Evolutionary conservation across 2,888 invertebrate species (phyloP), one percentile per base, ranked within the genome.

Genomic region (Phyllotreta cruciferae): DNA sequence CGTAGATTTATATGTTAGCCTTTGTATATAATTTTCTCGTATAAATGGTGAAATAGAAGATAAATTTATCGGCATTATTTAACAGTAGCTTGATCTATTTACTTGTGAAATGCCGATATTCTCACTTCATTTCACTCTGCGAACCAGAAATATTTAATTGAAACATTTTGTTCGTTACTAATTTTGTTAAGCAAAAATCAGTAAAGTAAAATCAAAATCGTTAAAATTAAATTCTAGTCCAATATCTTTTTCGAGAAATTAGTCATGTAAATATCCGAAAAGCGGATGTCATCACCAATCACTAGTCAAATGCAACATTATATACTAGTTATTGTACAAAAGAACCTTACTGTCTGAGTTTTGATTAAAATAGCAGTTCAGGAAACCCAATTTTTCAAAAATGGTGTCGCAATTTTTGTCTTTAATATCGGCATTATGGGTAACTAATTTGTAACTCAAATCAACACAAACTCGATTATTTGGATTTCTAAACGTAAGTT

Each of bases 271-370:
- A 44, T 44, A 44, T 44, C 44, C 44, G 14, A 11, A 11, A 44
- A 6, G 9, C 14, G 10, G 44, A 11, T 47, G 6, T 14, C 47
- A 47, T 47, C 47, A 47, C 47, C 34, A 6, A 8, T 47, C 34
- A 47, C 47, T 47, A 47, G 47, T 47, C 47, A 47, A 34, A 47
- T 47, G 34, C 34, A 44, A 13, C 7, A 9, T 47, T 11, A 47
- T 47, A 13, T 47, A 47, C 24, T 47, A 14, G 14, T 47, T 47
- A 10, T 47, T 47, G 14, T 47, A 47, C 8, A 9, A 24, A 44
- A 44, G 7, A 13, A 4, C 10, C 14, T 7, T 44, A 7, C 9
- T 44, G 10, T 44, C 14, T n/a, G 44, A 44, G 44, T 44, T 44
- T 44, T 44, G 44, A 44, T 44, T n/a, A 44, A 44, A 44, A 44